A percentile compares a stretch with the other conserved stretches of the same genome.
phyloP scores from a whole-genome alignment of 2,888 invertebrate genomes.

The Prosapia bicincta region DNA sequence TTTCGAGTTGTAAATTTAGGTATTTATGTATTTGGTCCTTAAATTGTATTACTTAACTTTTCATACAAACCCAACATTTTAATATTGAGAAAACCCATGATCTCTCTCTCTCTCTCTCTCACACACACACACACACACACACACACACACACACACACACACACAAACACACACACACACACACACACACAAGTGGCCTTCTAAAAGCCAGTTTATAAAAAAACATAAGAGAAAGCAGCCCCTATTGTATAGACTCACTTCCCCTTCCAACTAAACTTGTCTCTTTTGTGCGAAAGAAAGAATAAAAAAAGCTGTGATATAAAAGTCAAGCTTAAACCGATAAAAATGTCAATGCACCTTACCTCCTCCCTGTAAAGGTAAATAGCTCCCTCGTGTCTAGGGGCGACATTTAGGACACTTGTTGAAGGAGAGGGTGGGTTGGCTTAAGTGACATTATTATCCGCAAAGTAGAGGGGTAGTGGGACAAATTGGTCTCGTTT shows the following conservation, averaged over 20 bases:
- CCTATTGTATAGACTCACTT: not conserved
- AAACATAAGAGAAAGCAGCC: not conserved
- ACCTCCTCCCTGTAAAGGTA: not conserved
- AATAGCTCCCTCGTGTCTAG: not conserved
- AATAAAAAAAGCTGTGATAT: not conserved
- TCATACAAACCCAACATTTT: too few species aligned
- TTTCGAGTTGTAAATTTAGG: too few species aligned
- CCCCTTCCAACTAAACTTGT: not conserved
- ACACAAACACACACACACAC: too few species aligned
- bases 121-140: too few species aligned
- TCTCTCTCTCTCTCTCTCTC: too few species aligned
- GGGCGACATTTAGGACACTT: conserved; percentile 26
- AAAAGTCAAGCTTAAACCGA: not conserved
- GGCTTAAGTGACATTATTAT: conserved; percentile 4
- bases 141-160: too few species aligned
- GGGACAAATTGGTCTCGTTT: not conserved
- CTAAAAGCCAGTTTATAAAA: too few species aligned
- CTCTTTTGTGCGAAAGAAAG: not conserved
- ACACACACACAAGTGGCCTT: too few species aligned
- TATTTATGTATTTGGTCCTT: too few species aligned
- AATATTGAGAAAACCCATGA: too few species aligned
- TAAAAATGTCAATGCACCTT: not conserved
- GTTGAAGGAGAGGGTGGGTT: conserved; percentile 12
- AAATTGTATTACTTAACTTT: too few species aligned
- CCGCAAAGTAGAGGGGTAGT: not conserved